Percentiles rank a stretch among this genome's conserved stretches.
phyloP scores from a whole-genome alignment of 2,888 invertebrate genomes.

The Penaeus monodon region DNA sequence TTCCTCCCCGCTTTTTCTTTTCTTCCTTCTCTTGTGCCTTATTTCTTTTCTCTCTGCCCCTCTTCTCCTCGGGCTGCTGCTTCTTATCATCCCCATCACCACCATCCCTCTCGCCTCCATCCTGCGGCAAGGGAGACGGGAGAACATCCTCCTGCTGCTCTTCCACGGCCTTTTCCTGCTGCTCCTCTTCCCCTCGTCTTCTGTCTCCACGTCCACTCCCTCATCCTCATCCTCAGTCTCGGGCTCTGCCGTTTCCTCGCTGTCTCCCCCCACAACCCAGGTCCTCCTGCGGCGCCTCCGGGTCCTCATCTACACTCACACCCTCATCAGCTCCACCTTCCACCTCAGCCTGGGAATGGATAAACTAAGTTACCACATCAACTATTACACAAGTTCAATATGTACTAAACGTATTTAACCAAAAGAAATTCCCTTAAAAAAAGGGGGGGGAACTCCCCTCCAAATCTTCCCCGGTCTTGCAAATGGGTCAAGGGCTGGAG shows the following conservation, averaged over 20 bases:
- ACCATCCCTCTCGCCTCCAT: conserved; percentile 19
- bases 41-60: conserved; percentile 23
- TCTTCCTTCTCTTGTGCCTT: conserved; percentile 37
- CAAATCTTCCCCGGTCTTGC: conserved; percentile 61
- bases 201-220: not conserved
- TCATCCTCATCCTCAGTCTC: conserved; percentile 3
- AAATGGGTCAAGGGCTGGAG: conserved; percentile 51
- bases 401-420: too few species aligned
- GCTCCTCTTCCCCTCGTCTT: conserved; percentile 1
- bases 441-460: conserved; percentile 42
- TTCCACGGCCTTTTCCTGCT: conserved; percentile 26
- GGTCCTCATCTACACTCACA: conserved; percentile 20
- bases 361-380: too few species aligned
- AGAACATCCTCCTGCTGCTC: not conserved
- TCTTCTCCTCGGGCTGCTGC: conserved; percentile 15
- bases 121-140: conserved; percentile 20
- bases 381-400: not conserved
- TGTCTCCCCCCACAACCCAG: not conserved
- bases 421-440: too few species aligned
- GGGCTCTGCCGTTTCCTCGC: not conserved
- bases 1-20: conserved; percentile 21
- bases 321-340: conserved; percentile 10
- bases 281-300: not conserved
- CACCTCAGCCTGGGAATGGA: conserved; percentile 29
- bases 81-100: conserved; percentile 7